Percentiles rank a stretch among this genome's conserved stretches.
Conservation (phyloP, 2,113 vertebrate genomes). For the Numenius arquata region DNA sequence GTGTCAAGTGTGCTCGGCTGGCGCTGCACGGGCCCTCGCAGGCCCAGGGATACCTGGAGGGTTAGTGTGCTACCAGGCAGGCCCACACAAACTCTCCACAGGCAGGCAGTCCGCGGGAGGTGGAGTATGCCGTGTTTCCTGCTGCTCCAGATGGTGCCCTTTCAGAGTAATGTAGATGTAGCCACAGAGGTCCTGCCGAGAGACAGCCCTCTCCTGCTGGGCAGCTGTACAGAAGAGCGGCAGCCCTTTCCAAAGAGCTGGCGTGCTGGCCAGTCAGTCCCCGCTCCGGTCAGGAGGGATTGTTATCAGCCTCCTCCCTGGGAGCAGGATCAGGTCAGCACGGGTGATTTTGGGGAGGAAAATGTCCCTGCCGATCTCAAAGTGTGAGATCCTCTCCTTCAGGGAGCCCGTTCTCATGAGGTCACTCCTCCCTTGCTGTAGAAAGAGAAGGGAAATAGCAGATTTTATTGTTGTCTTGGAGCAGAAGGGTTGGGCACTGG, state of each 20-base stretch:
- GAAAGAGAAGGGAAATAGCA: not conserved
- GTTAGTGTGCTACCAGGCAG: not conserved
- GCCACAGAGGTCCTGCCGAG: not conserved
- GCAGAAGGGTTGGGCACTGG: not conserved
- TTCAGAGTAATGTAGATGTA: slow-evolving; percentile 45
- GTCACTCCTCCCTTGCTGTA: not conserved
- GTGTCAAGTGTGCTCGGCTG: not conserved
- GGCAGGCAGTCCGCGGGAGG: not conserved
- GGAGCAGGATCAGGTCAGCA: not conserved
- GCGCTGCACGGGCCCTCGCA: not conserved
- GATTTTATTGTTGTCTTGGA: not conserved
- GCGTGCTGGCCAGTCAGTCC: not conserved
- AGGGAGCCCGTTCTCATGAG: not conserved
- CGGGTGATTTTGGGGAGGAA: not conserved
- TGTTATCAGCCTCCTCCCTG: not conserved
- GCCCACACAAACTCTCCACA: slow-evolving; percentile 4
- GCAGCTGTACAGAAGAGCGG: not conserved
- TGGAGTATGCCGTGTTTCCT: not conserved
- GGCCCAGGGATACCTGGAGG: not conserved
- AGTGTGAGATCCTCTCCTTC: not conserved
- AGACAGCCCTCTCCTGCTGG: slow-evolving; percentile 27
- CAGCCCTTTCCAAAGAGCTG: not conserved
- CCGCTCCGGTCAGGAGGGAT: fast-evolving
- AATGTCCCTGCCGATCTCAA: not conserved
- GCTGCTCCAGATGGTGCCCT: slow-evolving; percentile 53